phyloP scores from a whole-genome alignment of 1,140 invertebrate genomes.

The Bicyclus anynana region DNA sequence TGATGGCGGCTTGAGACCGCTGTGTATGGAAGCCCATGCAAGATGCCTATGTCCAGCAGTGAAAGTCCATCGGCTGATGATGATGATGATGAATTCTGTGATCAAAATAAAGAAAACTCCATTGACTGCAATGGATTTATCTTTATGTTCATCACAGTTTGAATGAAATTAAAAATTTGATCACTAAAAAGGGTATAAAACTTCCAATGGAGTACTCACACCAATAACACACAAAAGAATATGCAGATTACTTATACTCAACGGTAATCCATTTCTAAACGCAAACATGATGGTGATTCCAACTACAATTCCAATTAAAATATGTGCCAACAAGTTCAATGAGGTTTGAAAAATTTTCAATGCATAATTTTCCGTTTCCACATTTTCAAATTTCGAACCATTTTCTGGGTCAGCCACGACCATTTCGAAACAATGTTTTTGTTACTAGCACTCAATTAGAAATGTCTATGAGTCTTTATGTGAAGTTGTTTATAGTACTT shows the following conservation, averaged over 20 bases:
- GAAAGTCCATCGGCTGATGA: too few relatives aligned
- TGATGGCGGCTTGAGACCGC: too few relatives aligned
- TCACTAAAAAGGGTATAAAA: too few relatives aligned
- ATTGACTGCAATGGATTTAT: too few relatives aligned
- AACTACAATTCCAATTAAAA: conserved; percentile 41
- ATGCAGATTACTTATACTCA: conserved; percentile 31
- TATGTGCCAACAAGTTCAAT: conserved; percentile 40
- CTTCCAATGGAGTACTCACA: conserved; percentile 37
- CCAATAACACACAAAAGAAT: conserved; percentile 50
- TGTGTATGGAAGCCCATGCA: too few relatives aligned
- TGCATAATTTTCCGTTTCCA: not conserved
- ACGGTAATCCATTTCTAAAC: conserved; percentile 31
- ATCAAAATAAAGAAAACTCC: too few relatives aligned
- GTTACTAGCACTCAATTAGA: not conserved
- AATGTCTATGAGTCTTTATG: not conserved
- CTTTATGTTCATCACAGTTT: too few relatives aligned
- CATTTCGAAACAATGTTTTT: not conserved
- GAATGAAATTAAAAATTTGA: too few relatives aligned
- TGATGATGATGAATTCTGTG: too few relatives aligned
- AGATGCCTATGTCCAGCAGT: too few relatives aligned
- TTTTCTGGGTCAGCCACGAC: not conserved
- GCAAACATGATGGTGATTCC: conserved; percentile 32
- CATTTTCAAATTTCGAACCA: not conserved
- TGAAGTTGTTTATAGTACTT: conserved; percentile 12
- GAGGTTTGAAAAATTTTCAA: conserved; percentile 38